Percentiles rank a stretch among this genome's conserved stretches.
phyloP scores from a whole-genome alignment of 2,888 invertebrate species.

The Drymonia ruficornis region DNA sequence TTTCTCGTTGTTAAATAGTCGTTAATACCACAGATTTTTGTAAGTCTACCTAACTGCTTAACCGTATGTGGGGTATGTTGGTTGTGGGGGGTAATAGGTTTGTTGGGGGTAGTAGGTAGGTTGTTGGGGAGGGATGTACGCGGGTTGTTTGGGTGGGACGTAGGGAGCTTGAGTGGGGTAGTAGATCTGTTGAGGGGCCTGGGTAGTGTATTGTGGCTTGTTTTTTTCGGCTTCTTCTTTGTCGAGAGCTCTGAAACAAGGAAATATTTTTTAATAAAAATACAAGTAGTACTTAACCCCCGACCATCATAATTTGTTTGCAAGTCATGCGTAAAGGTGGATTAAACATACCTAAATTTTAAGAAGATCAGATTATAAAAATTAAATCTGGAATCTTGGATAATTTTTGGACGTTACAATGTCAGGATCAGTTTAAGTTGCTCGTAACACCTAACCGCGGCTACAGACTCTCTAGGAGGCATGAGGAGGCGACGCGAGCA shows the following conservation, averaged over 20 bases:
- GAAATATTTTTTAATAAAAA: background rate
- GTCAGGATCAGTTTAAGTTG: too few species aligned
- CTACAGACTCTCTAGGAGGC: too few species aligned
- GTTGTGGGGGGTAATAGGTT: conserved; percentile 33
- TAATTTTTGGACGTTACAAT: too few species aligned
- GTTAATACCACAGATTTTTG: conserved; percentile 17
- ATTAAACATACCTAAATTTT: too few species aligned
- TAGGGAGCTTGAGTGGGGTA: conserved; percentile 58
- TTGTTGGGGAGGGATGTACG: conserved; percentile 54
- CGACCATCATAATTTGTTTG: too few species aligned
- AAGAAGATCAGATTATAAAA: too few species aligned
- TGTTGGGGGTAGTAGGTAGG: conserved; percentile 46
- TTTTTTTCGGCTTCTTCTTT: conserved; percentile 22
- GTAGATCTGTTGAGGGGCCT: conserved; percentile 51
- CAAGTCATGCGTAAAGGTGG: too few species aligned
- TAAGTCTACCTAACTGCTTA: conserved; percentile 22
- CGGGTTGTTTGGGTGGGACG: conserved; percentile 24
- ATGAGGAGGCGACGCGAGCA: too few species aligned
- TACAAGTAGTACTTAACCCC: too few species aligned
- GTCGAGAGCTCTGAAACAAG: conserved; percentile 30
- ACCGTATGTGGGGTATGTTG: conserved; percentile 35
- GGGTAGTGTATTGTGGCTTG: conserved; percentile 21
- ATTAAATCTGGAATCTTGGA: too few species aligned
- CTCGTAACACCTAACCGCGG: too few species aligned
- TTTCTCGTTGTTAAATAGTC: conserved; percentile 5